phyloP scores from a whole-genome alignment of 2,113 vertebrate genomes.

The Poecile atricapillus region DNA sequence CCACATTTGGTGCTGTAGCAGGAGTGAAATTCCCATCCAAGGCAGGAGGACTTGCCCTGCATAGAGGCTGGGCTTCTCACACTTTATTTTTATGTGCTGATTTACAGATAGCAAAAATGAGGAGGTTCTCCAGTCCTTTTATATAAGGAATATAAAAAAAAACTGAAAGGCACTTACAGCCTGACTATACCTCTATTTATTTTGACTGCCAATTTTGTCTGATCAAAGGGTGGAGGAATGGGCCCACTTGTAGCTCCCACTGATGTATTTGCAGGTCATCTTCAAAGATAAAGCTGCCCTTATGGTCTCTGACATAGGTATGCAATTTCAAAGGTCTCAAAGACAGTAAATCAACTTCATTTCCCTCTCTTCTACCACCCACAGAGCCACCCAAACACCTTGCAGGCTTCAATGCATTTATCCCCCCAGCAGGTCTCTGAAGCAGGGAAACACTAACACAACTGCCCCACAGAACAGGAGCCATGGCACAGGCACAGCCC shows the following conservation, averaged over 20 bases:
- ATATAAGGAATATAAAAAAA: neutral
- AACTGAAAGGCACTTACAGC: neutral
- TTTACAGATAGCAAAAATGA: conserved; percentile 9
- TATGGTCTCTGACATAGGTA: neutral
- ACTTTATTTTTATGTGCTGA: conserved; percentile 28
- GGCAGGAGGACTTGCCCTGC: neutral
- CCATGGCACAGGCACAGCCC: neutral
- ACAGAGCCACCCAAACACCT: neutral
- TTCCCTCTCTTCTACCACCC: neutral
- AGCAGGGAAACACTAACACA: neutral
- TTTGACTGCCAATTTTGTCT: neutral
- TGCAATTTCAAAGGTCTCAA: neutral
- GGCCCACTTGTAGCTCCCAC: fast-evolving
- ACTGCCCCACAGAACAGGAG: neutral
- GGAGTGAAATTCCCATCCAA: conserved; percentile 5
- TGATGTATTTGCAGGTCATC: neutral
- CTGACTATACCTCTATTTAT: neutral
- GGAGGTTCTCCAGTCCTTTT: neutral
- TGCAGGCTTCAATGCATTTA: neutral
- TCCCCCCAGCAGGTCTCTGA: neutral
- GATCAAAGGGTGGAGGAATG: neutral
- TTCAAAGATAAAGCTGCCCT: neutral
- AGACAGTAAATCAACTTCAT: neutral
- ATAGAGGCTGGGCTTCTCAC: neutral
- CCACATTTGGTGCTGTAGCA: neutral